Evolutionary conservation across 2,888 invertebrate genomes (phyloP), one percentile per base, ranked within the genome.

Genomic region (Entomobrya multifasciata): DNA sequence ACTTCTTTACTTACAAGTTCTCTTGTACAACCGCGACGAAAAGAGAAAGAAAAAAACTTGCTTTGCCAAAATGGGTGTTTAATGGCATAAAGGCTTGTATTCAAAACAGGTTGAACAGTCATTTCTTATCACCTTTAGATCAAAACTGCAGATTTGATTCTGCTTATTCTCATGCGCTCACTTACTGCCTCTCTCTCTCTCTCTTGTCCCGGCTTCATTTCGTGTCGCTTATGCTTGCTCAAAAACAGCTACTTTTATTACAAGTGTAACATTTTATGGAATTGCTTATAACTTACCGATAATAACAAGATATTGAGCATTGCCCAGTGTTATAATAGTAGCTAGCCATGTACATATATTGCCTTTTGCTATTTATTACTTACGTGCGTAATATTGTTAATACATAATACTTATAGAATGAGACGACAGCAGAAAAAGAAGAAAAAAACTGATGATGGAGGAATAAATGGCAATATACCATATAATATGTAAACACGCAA

Each of bases 11-110:
- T 52, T 70, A 70, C 70, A 70, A 70, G 25, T 47, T 25, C 30
- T 55, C 25, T 72, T 70, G 52, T 52, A 27, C 47, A 27, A 44
- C 36, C 4, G 8, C 41, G 36, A 67, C 8, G 20, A 17, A 62
- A 49, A 20, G 17, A 41, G 22, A 36, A 36, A 13, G 17, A 67
- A 74, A 76, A 76, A 84, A 84, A 78, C 78, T 84, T 5, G 83
- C 62, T 57, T 84, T 84, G 84, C 84, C 84, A 84, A 84, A 84
- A 84, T 84, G 84, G 84, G 84, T 84, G 84, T 84, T 84, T 84
- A 84, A 84, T 84, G 84, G 84, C 20, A 78, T 17, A 78, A 78
- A 78, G 78, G 70, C n/a, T 47, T 78, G 84, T 84, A 70, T 84
- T 84, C 84, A 78, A 84, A 84, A 84, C 84, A 84, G 84, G 84